Conservation (phyloP, 2,888 invertebrate species). For the Leuctra nigra region DNA sequence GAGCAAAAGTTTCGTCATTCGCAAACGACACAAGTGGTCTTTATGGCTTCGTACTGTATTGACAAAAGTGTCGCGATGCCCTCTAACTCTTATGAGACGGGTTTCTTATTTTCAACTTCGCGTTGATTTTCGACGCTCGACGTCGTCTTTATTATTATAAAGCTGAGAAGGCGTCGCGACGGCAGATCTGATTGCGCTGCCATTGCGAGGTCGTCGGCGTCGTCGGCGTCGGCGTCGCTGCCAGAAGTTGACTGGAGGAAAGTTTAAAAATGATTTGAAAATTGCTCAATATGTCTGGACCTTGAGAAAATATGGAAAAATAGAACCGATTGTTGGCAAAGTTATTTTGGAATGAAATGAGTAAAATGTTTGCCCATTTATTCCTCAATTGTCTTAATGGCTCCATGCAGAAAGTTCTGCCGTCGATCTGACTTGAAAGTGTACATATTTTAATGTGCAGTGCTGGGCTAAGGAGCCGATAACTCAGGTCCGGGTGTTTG, state of each 20-base stretch:
- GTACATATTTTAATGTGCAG: slow-evolving; percentile 3
- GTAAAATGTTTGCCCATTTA: not conserved
- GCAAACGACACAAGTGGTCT: slow-evolving; percentile 52
- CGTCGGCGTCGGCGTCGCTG: too few relatives aligned
- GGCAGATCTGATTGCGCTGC: too few relatives aligned
- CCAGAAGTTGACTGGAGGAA: too few relatives aligned
- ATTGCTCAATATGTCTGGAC: too few relatives aligned
- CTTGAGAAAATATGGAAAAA: too few relatives aligned
- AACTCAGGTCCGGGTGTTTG: slow-evolving; percentile 24
- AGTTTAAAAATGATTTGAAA: too few relatives aligned
- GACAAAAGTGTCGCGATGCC: slow-evolving; percentile 46
- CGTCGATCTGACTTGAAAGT: not conserved
- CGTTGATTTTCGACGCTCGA: slow-evolving; percentile 7
- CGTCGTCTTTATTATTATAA: too few relatives aligned
- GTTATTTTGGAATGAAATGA: too few relatives aligned
- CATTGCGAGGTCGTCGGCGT: too few relatives aligned
- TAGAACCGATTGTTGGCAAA: too few relatives aligned
- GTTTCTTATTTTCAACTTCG: not conserved
- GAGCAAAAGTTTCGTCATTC: slow-evolving; percentile 50
- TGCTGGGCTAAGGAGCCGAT: slow-evolving; percentile 23
- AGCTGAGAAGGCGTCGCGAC: too few relatives aligned
- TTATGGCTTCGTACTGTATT: slow-evolving; percentile 47
- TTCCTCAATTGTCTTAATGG: not conserved
- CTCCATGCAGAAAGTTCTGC: not conserved
- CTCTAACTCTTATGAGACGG: not conserved